Evolutionary conservation across 2,888 invertebrate genomes (phyloP).

Genomic region (Brachyopa scutellaris): DNA sequence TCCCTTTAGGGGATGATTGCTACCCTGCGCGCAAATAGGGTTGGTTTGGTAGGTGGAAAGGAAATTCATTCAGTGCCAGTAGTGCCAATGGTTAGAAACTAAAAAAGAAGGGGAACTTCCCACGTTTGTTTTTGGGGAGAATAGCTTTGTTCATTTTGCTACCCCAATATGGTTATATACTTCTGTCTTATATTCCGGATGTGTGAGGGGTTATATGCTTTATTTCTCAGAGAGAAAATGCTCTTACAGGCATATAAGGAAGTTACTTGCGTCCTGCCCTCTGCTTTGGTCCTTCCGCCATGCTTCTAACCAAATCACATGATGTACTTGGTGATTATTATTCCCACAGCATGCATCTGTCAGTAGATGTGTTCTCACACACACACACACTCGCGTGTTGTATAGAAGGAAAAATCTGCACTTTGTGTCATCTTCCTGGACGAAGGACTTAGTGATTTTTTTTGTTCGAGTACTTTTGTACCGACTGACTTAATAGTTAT

Average conservation of each 20-base stretch:
- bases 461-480: neutral
- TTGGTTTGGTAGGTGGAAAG: neutral
- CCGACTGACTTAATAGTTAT: conserved; percentile 15
- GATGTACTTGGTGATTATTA: conserved; percentile 68
- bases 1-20: conserved; percentile 7
- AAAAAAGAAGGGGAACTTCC: neutral
- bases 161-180: conserved; percentile 46
- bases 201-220: conserved; percentile 5
- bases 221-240: conserved; percentile 32
- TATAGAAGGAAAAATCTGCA: conserved; percentile 31
- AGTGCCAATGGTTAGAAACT: conserved; percentile 41
- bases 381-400: conserved; percentile 7
- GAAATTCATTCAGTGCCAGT: conserved; percentile 27
- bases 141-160: conserved; percentile 59
- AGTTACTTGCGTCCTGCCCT: conserved; percentile 41
- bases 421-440: conserved; percentile 28
- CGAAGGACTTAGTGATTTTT: neutral
- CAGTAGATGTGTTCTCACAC: conserved; percentile 15
- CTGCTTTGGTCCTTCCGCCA: conserved; percentile 37
- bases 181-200: conserved; percentile 21
- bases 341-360: conserved; percentile 61
- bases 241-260: conserved; percentile 51
- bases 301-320: conserved; percentile 62
- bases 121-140: conserved; percentile 27
- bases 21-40: conserved; percentile 46